Conservation (phyloP, 2,113 vertebrate species). For the Synchiropus splendidus region DNA sequence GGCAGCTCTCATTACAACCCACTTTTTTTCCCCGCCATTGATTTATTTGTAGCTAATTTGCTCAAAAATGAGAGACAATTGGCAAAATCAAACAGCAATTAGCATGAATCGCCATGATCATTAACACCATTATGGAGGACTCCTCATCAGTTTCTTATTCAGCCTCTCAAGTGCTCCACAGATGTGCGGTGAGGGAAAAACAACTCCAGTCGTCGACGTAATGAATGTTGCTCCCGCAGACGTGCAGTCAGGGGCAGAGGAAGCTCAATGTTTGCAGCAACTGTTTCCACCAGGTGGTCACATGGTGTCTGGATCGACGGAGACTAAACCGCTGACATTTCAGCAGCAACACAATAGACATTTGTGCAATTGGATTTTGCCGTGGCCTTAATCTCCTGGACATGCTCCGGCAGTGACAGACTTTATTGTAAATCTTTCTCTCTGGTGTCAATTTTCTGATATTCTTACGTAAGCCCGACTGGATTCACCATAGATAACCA, state of each 20-base stretch:
- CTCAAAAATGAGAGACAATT: conserved; percentile 55
- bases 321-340: too few relatives aligned
- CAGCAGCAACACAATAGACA: too few relatives aligned
- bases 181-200: conserved; percentile 10
- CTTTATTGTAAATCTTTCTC: conserved; percentile 35
- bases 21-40: conserved; percentile 25
- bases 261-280: too few relatives aligned
- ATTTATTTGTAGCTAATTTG: conserved; percentile 59
- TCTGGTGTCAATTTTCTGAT: conserved; percentile 25
- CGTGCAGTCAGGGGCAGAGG: too few relatives aligned
- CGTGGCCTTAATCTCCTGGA: background rate
- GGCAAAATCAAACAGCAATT: conserved; percentile 62
- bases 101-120: conserved; percentile 62
- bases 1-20: conserved; percentile 15
- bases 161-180: conserved; percentile 31
- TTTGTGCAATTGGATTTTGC: background rate
- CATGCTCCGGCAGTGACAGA: conserved; percentile 14
- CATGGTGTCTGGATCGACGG: too few relatives aligned
- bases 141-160: conserved; percentile 59
- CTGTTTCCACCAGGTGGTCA: too few relatives aligned
- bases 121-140: conserved; percentile 54
- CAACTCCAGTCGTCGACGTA: conserved; percentile 13
- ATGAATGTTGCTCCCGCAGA: conserved; percentile 32
- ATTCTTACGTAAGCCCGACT: conserved; percentile 17
- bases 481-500: conserved; percentile 21